phyloP scores from a whole-genome alignment of 2,797 vertebrate species.

The Macropus fuliginosus region DNA sequence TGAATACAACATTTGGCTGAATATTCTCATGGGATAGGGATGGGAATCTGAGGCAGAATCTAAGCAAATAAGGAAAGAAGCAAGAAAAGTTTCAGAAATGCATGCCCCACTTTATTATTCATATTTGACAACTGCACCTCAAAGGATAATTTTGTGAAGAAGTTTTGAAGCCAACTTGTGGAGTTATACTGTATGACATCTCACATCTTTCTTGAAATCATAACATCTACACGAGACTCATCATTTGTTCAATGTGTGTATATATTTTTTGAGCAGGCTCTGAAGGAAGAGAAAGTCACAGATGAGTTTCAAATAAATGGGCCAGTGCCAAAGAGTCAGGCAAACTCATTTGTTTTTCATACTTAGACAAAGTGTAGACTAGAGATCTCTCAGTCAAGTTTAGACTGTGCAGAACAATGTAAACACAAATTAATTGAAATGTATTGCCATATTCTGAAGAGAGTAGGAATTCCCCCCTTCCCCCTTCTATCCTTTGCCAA shows the following conservation, averaged over 20 bases:
- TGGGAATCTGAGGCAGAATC: not conserved
- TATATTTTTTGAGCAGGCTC: not conserved
- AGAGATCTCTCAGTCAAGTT: slow-evolving; percentile 46
- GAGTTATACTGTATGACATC: not conserved
- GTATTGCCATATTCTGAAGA: slow-evolving; percentile 59
- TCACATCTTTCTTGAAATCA: not conserved
- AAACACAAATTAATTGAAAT: slow-evolving; percentile 69
- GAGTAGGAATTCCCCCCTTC: slow-evolving; percentile 7
- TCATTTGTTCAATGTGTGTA: not conserved
- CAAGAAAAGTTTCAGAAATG: not conserved
- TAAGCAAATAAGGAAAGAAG: not conserved
- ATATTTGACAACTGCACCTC: not conserved
- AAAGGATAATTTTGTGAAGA: slow-evolving; percentile 45
- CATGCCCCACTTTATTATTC: not conserved
- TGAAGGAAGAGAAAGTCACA: slow-evolving; percentile 33
- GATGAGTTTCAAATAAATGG: slow-evolving; percentile 38
- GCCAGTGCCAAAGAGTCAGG: slow-evolving; percentile 11
- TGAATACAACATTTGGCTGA: slow-evolving; percentile 24
- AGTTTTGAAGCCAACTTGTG: not conserved
- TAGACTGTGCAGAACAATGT: slow-evolving; percentile 29
- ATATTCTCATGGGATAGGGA: not conserved
- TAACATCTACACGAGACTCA: not conserved
- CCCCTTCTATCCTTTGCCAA: slow-evolving; percentile 2
- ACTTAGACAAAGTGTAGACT: slow-evolving; percentile 49
- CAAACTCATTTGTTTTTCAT: slow-evolving; percentile 47